Evolutionary conservation across 1,140 invertebrate genomes (phyloP), one percentile per base, ranked within the genome.

Genomic region (Hormaphis cornu): DNA sequence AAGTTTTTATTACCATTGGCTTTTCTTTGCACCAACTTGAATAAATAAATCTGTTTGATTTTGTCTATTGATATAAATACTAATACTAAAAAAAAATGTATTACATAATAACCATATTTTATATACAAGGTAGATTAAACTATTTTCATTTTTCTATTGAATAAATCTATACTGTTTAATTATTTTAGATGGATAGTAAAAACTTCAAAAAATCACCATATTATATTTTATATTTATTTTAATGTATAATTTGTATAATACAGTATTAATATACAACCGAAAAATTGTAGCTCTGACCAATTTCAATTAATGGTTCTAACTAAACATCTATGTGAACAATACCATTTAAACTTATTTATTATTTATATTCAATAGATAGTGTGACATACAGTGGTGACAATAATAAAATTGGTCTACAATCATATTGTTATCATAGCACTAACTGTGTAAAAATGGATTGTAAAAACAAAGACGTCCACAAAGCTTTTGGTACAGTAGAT

Each of bases 251-350:
- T 16, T 28, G 9, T 54, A 22, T 33, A 2, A 12, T 33, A 20
- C 12, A 33, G 5, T 33, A 37, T 56, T 14, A 37, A 28, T n/a
- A 22, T 35, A 18, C 46, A 16, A 66, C 18, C 28, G 28, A 66
- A 66, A 50, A 22, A 35, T 66, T 66, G 61, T 44, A 66, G 61
- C 61, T 66, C 61, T 66, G 61, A 66, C 61, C 61, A 44, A 66
- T 66, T 66, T 66, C 50, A 50, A 66, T 66, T 50, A 66, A 66
- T 66, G 28, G 26, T 33, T 48, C n/a, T 26, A 18, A 44, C 42
- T 44, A 37, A 44, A 14, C 26, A 44, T 28, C 46, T 22, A 24
- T 24, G n/a, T n/a, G n/a, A n/a, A n/a, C n/a, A n/a, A n/a, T n/a
- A n/a, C 3, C 8, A 50, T 9, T 3, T 50, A 8, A 50, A 10